Conservation (phyloP, 2,888 invertebrate species). For the Hesperia comma region DNA sequence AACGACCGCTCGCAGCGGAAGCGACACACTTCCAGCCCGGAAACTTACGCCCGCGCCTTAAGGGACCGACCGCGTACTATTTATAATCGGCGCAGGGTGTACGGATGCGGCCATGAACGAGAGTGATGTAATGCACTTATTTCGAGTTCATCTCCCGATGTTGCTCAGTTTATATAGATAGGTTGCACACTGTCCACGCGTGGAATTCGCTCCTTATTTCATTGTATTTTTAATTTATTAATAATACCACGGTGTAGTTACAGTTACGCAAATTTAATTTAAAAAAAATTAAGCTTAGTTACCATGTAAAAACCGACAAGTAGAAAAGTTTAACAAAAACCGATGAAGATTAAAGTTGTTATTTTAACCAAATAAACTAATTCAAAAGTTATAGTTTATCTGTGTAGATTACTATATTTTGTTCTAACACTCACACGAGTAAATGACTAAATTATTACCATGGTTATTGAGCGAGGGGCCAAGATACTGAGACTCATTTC, state of each 20-base stretch:
- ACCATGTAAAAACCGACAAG: too few species aligned
- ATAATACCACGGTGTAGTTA: too few species aligned
- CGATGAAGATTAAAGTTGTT: too few species aligned
- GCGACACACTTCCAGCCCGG: constrained; percentile 83
- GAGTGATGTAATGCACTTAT: constrained; percentile 70
- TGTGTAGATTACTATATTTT: too few species aligned
- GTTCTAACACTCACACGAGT: too few species aligned
- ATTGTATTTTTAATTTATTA: neutral
- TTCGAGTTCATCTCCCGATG: constrained; percentile 47
- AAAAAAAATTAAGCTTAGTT: too few species aligned
- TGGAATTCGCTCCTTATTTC: neutral
- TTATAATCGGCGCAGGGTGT: constrained; percentile 70
- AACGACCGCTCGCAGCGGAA: constrained; percentile 82
- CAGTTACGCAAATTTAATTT: too few species aligned
- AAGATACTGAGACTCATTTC: constrained; percentile 35
- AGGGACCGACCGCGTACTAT: constrained; percentile 74
- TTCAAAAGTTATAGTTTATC: too few species aligned
- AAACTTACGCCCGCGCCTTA: constrained; percentile 80
- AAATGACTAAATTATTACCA: neutral
- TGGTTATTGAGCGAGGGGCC: constrained; percentile 9
- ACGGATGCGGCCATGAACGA: constrained; percentile 56
- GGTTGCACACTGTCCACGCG: constrained; percentile 8
- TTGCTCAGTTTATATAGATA: constrained; percentile 20
- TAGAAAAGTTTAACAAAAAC: too few species aligned
- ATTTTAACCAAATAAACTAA: too few species aligned